These are phyloP conservation scores for Cynoglossus semilaevis DNA, from an alignment of 2,113 vertebrate species.

Conservation along the genomic window DNA sequence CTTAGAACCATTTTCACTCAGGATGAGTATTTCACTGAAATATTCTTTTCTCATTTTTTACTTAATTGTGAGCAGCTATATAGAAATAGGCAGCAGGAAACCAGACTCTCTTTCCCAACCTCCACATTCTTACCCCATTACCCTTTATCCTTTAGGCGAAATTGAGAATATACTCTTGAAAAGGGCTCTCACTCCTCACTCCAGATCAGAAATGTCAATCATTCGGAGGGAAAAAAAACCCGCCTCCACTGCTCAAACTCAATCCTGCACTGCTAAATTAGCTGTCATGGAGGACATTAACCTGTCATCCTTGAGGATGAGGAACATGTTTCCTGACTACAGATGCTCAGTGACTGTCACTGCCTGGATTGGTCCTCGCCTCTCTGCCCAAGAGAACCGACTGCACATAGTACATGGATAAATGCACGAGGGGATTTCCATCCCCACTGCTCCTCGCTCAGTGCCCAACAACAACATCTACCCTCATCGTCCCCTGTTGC, in stretches of 20 bases:
- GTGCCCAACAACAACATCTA: constrained; percentile 18
- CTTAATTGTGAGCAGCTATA: background rate
- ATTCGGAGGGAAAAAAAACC: constrained; percentile 57
- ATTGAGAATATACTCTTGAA: constrained; percentile 47
- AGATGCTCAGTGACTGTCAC: constrained; percentile 10
- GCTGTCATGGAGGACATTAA: constrained; percentile 55
- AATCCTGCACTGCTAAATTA: constrained; percentile 60
- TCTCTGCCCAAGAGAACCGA: constrained; percentile 9
- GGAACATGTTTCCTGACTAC: constrained; percentile 21
- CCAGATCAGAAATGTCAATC: constrained; percentile 64
- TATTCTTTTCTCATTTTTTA: too few relatives aligned
- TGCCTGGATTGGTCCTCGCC: constrained; percentile 7
- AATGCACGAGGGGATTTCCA: constrained; percentile 5
- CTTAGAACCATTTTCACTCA: too few relatives aligned
- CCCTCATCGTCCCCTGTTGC: constrained; percentile 28
- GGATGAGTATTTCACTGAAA: too few relatives aligned
- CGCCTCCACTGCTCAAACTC: constrained; percentile 41
- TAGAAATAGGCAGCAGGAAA: constrained; percentile 39
- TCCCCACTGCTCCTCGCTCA: constrained; percentile 7
- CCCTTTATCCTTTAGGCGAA: constrained; percentile 21
- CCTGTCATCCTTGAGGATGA: constrained; percentile 47
- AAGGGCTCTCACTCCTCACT: constrained; percentile 56
- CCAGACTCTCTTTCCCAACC: constrained; percentile 9
- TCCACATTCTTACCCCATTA: constrained; percentile 4
- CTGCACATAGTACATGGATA: background rate